Evolutionary conservation across 1,140 invertebrate species (phyloP), one percentile per base, ranked within the genome.

Genomic region (Wiebesia pumilae): DNA sequence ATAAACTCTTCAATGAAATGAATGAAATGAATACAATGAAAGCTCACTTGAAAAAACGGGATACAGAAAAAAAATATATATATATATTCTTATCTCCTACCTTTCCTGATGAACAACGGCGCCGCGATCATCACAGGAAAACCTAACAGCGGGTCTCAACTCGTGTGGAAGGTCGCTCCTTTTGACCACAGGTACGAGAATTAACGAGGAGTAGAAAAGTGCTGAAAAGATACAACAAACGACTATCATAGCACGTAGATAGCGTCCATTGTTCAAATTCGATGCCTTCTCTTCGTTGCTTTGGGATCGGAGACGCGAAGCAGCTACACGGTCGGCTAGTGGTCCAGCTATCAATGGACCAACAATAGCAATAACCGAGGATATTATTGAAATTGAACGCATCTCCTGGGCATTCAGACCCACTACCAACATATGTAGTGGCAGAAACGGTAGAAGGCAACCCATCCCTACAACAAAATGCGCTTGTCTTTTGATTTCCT

Each of bases 371-470:
- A 97, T 93, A 79, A 96, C 95, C 1, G 97, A 96, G 7, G 97
- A 95, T 21, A 97, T 93, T 62, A 96, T 96, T 54, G 96, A 97
- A 86, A 97, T 96, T 27, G 96, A 93, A 12, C 96, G 95, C 24
- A 96, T 95, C 90, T 98, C 96, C 24, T 95, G 94, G 85, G 95
- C 93, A 65, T 95, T 95, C 71, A 98, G 90, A 3, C 97, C 97
- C 77, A 97, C 93, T 51, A 94, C 91, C 81, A 95, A 92, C 94
- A 97, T 97, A 91, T 97, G 97, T 16, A 96, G 92, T 3, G 96
- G 95, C 40, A 97, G 95, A 90, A 97, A 96, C 24, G 97, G 96
- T 88, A 97, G 95, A 71, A 98, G 93, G 88, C 96, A 96, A 87
- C 96, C 96, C 88, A 97, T 92, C 85, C 96, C 97, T 97, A 92